Evolutionary conservation across 2,888 invertebrate genomes (phyloP).

Genomic region (Cartodere bifasciata): DNA sequence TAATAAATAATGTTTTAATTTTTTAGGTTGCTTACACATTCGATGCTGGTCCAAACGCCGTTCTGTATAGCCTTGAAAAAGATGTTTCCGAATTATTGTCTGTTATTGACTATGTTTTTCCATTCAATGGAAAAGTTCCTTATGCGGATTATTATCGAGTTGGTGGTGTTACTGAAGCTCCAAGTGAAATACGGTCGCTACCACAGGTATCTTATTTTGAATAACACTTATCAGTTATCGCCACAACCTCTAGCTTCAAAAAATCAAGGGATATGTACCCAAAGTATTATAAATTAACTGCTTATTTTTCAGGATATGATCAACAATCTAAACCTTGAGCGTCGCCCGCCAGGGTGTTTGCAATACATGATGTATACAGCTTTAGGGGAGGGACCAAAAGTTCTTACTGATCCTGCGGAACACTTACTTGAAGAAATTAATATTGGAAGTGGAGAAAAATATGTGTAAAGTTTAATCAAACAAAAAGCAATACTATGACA

Average conservation of each 20-base stretch:
- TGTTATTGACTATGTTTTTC: slow-evolving; percentile 60
- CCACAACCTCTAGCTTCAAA: too few species aligned
- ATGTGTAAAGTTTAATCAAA: too few species aligned
- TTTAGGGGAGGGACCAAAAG: slow-evolving; percentile 67
- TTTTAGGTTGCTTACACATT: slow-evolving; percentile 83
- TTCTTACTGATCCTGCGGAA: slow-evolving; percentile 32
- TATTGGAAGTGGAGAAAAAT: not conserved
- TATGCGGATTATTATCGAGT: too few species aligned
- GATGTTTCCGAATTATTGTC: slow-evolving; percentile 57
- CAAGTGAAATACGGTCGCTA: too few species aligned
- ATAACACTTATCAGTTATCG: too few species aligned
- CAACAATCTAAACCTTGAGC: slow-evolving; percentile 8
- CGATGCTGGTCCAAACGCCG: slow-evolving; percentile 97
- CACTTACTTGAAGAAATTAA: slow-evolving; percentile 39
- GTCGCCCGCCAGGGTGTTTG: slow-evolving; percentile 29
- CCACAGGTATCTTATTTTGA: too few species aligned
- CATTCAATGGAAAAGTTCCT: too few species aligned
- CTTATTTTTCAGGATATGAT: slow-evolving; percentile 19
- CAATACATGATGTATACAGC: slow-evolving; percentile 76
- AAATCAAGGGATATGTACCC: too few species aligned
- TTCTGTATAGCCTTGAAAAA: slow-evolving; percentile 68
- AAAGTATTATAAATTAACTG: too few species aligned
- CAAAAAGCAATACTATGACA: too few species aligned
- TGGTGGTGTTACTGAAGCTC: too few species aligned
- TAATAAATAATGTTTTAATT: slow-evolving; percentile 1